Evolutionary conservation across 2,888 invertebrate species (phyloP).

Genomic region (Chrysina gloriosa): DNA sequence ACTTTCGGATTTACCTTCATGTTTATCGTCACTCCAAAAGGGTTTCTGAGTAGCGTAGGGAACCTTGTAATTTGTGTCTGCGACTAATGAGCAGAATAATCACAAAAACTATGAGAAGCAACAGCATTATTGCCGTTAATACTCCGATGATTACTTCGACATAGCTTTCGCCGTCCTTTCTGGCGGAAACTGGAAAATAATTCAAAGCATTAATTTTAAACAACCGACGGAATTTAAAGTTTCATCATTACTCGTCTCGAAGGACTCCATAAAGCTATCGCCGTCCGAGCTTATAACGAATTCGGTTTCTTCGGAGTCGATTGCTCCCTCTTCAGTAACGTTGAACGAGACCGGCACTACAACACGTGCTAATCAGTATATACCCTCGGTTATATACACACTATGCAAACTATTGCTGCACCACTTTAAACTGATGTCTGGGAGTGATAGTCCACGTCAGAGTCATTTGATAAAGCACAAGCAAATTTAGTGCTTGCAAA

Average conservation of each 20-base stretch:
- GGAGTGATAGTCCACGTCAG: constrained; percentile 54
- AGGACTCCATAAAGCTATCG: constrained; percentile 67
- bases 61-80: constrained; percentile 72
- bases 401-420: constrained; percentile 46
- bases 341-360: constrained; percentile 64
- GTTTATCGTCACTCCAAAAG: constrained; percentile 74
- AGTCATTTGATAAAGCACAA: constrained; percentile 39
- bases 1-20: constrained; percentile 69
- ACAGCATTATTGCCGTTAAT: constrained; percentile 74
- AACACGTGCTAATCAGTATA: constrained; percentile 51
- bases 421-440: constrained; percentile 52
- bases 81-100: constrained; percentile 72
- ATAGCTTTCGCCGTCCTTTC: constrained; percentile 70
- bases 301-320: constrained; percentile 67
- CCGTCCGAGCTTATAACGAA: constrained; percentile 68
- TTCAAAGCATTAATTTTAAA: constrained; percentile 25
- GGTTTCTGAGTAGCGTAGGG: constrained; percentile 72
- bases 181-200: constrained; percentile 67
- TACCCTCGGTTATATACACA: constrained; percentile 34
- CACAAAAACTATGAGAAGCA: constrained; percentile 73
- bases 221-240: constrained; percentile 24
- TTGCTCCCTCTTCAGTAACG: constrained; percentile 67
- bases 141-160: constrained; percentile 74
- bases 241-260: constrained; percentile 67
- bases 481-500: constrained; percentile 39